Evolutionary conservation across 2,113 vertebrate genomes (phyloP).

Genomic region (Odontophorus gujanensis): DNA sequence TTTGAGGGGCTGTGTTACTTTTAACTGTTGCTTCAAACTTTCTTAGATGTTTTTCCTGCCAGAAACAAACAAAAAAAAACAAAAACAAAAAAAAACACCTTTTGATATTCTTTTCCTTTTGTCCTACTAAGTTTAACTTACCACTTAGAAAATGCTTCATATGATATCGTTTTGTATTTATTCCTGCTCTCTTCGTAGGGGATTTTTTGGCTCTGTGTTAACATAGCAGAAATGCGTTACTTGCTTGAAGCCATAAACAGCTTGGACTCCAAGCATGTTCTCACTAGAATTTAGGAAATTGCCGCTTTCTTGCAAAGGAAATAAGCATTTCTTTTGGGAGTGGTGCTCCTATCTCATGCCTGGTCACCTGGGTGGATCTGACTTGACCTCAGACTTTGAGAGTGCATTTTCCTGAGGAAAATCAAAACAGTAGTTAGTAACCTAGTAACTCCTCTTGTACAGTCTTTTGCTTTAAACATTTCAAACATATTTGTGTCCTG

Average conservation of each 20-base stretch:
- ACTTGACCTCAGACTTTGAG: not conserved
- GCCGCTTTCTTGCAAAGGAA: not conserved
- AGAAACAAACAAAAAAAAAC: not conserved
- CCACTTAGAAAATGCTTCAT: not conserved
- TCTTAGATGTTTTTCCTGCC: not conserved
- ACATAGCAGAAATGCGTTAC: not conserved
- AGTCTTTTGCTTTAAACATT: not conserved
- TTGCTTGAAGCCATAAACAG: not conserved
- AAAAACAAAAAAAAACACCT: not conserved
- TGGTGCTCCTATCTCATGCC: fast-evolving
- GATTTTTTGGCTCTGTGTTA: not conserved
- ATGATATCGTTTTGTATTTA: not conserved
- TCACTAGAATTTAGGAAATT: not conserved
- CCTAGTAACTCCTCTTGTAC: not conserved
- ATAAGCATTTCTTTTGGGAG: fast-evolving
- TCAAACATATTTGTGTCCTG: not conserved
- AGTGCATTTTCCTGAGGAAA: not conserved
- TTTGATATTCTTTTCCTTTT: not conserved
- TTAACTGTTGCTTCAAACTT: not conserved
- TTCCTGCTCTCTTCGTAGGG: not conserved
- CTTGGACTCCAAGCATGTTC: not conserved
- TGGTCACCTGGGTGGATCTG: not conserved
- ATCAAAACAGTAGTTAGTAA: not conserved
- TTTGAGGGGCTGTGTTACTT: not conserved
- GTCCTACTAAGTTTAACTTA: not conserved